Conservation (phyloP, 2,797 vertebrate genomes). For the Labeo calbasu region DNA sequence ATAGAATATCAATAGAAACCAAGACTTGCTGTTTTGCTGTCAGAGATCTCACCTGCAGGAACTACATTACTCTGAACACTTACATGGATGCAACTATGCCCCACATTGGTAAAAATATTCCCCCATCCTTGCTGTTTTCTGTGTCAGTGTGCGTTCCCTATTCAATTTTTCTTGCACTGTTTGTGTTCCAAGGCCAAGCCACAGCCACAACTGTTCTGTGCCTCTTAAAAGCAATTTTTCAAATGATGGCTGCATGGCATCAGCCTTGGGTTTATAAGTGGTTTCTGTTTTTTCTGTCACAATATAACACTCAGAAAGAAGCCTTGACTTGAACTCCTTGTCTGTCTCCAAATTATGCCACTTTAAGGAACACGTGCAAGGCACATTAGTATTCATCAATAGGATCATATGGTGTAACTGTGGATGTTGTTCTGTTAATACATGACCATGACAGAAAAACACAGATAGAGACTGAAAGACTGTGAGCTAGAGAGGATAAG, state of each 20-base stretch:
- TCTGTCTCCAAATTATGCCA: neutral
- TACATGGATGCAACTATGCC: neutral
- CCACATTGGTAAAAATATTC: slow-evolving; percentile 18
- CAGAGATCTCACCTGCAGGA: neutral
- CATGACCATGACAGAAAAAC: neutral
- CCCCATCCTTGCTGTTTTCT: slow-evolving; percentile 9
- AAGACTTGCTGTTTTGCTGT: neutral
- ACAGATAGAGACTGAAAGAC: neutral
- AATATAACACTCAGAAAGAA: slow-evolving; percentile 27
- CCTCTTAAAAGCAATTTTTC: slow-evolving; percentile 43
- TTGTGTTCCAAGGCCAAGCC: slow-evolving; percentile 38
- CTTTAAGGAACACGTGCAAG: neutral
- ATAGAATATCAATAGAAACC: no score
- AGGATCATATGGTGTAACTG: neutral
- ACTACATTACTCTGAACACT: neutral
- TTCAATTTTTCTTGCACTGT: slow-evolving; percentile 17
- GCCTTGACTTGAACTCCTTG: slow-evolving; percentile 3
- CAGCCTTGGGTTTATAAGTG: slow-evolving; percentile 41
- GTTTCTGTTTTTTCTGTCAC: slow-evolving; percentile 4
- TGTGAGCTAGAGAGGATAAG: neutral
- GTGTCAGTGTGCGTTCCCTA: slow-evolving; percentile 5
- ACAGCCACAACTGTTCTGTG: slow-evolving; percentile 29
- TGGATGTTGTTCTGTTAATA: neutral
- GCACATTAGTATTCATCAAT: neutral
- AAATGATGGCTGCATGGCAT: slow-evolving; percentile 36